Percentiles rank a stretch among this genome's conserved stretches.
These are phyloP conservation scores for Sturnira hondurensis DNA, from an alignment of 2,113 vertebrate genomes.

Conservation along the genomic window DNA sequence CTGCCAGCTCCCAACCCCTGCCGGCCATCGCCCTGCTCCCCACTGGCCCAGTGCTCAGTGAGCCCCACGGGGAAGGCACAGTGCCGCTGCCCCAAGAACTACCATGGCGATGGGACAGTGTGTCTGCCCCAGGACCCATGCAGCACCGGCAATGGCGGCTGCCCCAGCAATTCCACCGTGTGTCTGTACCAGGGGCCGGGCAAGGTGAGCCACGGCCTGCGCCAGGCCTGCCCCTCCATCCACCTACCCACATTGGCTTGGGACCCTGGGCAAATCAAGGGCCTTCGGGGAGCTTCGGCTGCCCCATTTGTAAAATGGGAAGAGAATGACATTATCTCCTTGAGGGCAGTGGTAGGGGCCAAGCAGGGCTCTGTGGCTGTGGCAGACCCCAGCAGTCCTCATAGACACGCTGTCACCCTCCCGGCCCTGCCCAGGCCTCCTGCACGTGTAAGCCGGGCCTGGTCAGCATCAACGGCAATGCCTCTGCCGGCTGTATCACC, in stretches of 20 bases:
- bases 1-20: conserved; percentile 82
- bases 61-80: conserved; percentile 74
- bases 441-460: conserved; percentile 88
- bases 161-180: conserved; percentile 85
- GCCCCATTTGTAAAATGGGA: background rate
- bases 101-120: conserved; percentile 87
- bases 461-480: conserved; percentile 37
- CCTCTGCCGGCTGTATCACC: conserved; percentile 79
- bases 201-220: conserved; percentile 80
- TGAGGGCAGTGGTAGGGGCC: accelerated
- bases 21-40: conserved; percentile 81
- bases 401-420: accelerated
- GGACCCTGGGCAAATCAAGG: background rate
- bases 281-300: background rate
- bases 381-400: background rate
- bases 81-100: conserved; percentile 87
- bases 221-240: background rate
- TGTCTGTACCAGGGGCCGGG: conserved; percentile 86
- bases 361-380: background rate
- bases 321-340: background rate
- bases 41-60: conserved; percentile 83
- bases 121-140: conserved; percentile 91
- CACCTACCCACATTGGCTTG: background rate
- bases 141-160: conserved; percentile 85
- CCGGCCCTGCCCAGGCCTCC: conserved; percentile 76